Evolutionary conservation across 2,113 vertebrate species (phyloP), one percentile per base, ranked within the genome.

Genomic region (Paralichthys olivaceus): DNA sequence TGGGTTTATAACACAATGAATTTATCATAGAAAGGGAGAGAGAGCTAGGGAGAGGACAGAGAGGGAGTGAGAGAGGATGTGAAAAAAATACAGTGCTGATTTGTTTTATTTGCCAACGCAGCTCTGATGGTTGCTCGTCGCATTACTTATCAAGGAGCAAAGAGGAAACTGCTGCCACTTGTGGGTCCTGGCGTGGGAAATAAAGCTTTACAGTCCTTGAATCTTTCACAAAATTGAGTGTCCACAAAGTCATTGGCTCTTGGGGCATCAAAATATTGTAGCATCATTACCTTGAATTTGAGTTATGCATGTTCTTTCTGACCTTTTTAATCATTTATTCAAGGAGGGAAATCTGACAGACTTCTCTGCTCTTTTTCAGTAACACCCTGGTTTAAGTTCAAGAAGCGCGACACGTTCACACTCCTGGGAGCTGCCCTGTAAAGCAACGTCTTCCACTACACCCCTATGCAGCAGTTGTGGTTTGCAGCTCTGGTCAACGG

Each of bases 1-100:
- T 75, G 64, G 82, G 83, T 90, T 95, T 89, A 83, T 83, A 92
- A 85, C 61, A 54, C 76, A 86, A 83, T 86, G 61, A 92, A 91
- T 92, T 92, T 78, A 85, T 83, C 57, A 72, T 87, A 76, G 58
- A 74, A 29, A 56, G 54, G 78, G 49, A 20, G 20, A n/a, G 60
- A 61, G 1, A 64, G 80, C 75, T 0, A 34, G 77, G 15, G 26
- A 69, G 58, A 34, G 15, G 15, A 51, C 11, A 26, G 37, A 47
- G 63, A 62, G 0, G 51, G 75, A 77, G 40, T 45, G 49, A 56
- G 19, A 57, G 60, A 40, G 20, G 6, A 29, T 3, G 14, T 29
- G 20, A 57, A 75, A 67, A 55, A 83, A 64, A 89, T 85, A 87
- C 81, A 60, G 49, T 51, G 71, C 60, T 13, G 69, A 92, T 88